Evolutionary conservation across 1,140 invertebrate genomes (phyloP).

Genomic region (Aphaenogaster floridana): DNA sequence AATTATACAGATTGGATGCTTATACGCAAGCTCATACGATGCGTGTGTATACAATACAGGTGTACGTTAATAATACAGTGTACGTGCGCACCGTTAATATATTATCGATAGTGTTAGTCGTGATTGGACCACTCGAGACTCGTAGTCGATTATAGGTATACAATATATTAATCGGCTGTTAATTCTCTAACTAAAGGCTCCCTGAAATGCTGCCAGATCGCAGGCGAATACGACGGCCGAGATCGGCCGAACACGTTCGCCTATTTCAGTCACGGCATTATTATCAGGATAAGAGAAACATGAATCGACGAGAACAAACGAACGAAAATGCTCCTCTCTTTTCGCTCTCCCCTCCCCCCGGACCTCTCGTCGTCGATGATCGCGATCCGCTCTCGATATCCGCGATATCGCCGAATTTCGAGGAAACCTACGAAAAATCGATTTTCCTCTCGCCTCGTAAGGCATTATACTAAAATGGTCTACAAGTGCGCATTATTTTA

Average conservation of each 20-base stretch:
- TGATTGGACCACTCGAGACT: slow-evolving; percentile 48
- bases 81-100: slow-evolving; percentile 10
- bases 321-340: background rate
- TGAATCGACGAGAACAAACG: slow-evolving; percentile 1
- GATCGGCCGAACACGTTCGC: too few relatives aligned
- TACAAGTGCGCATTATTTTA: background rate
- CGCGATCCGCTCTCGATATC: background rate
- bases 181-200: slow-evolving; percentile 24
- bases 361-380: background rate
- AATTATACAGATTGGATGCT: slow-evolving; percentile 32
- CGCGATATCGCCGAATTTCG: background rate
- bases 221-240: background rate
- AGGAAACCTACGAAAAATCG: slow-evolving; percentile 24
- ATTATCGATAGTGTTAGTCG: slow-evolving; percentile 23
- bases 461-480: slow-evolving; percentile 3
- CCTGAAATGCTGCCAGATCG: slow-evolving; percentile 12
- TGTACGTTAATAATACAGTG: slow-evolving; percentile 31
- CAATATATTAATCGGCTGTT: slow-evolving; percentile 30
- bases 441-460: background rate
- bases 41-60: background rate
- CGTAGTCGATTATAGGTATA: slow-evolving; percentile 21
- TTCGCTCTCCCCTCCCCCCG: background rate
- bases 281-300: background rate
- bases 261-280: background rate
- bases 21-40: slow-evolving; percentile 21